Base-by-base conservation (phyloP, 1,140 invertebrate species). In the silkworm (Bombyx mori) region DNA sequence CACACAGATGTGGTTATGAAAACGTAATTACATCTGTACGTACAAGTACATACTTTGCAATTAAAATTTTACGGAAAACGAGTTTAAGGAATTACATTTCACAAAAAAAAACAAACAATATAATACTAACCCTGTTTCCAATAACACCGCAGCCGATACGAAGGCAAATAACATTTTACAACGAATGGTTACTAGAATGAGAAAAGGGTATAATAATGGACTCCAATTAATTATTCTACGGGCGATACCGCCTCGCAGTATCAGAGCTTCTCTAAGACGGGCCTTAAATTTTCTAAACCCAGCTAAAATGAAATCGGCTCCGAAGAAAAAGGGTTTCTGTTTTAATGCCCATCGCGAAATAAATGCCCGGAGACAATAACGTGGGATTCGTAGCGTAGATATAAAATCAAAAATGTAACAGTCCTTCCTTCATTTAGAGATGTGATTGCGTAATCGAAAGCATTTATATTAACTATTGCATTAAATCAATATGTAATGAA, bases 261-360 rank as follows among this genome's bases (percentile, higher is more conserved):
- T 71, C 70, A 68, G 62, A 68, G 72, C 73, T 69, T 35, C 62
- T 68, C 60, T 78, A 84, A 83, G 72, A 75, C 75, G 54, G 75
- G 75, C 75, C 77, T 78, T 82, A 82, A 82, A 83, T 82, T 85
- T 75, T 55, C 69, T 82, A 84, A 87, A 83, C 78, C 84, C 77
- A 84, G 84, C 82, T 87, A 83, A 83, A 87, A 87, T 87, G 79
- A 78, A 84, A 87, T 84, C 79, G 81, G 66, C 71, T 69, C 61
- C 66, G 69, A 69, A 69, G 82, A 80, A 84, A 87, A 86, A 87
- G 85, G 80, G 84, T 82, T 81, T 85, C 82, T 87, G 69, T 85
- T 86, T 87, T 86, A 87, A 87, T 84, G 76, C 84, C 82, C 78
- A 85, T 87, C 81, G 76, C 67, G 79, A 80, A 87, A 86, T 86